Conservation (phyloP, 2,888 invertebrate species). For the Watsonalla cultraria region DNA sequence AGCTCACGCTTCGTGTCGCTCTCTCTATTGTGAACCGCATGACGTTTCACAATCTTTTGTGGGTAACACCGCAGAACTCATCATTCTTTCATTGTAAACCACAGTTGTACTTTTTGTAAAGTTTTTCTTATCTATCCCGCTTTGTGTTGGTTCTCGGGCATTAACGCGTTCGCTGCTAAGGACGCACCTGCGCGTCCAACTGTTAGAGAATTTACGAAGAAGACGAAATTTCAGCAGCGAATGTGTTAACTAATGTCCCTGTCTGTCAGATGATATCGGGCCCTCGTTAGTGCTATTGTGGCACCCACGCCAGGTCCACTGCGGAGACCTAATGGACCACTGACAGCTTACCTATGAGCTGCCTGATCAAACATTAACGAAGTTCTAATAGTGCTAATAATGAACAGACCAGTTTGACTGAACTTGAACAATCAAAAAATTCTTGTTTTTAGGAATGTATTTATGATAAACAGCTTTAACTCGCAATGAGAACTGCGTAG, state of each 20-base stretch:
- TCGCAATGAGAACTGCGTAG: constrained; percentile 42
- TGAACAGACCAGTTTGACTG: neutral
- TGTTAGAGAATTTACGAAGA: no score
- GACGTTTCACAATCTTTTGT: constrained; percentile 69
- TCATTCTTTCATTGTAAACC: constrained; percentile 52
- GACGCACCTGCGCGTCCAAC: no score
- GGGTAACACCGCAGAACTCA: constrained; percentile 39
- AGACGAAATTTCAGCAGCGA: no score
- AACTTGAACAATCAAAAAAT: neutral
- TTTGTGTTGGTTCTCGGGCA: constrained; percentile 48
- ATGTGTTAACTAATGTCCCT: constrained; percentile 62
- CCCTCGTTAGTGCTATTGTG: constrained; percentile 69
- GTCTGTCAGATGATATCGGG: constrained; percentile 67
- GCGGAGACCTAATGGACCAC: constrained; percentile 49
- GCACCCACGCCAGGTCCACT: constrained; percentile 53
- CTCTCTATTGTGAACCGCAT: constrained; percentile 66
- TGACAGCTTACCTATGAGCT: constrained; percentile 56
- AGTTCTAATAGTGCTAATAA: constrained; percentile 30
- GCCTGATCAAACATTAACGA: constrained; percentile 45
- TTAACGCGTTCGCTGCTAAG: no score
- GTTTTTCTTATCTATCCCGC: constrained; percentile 47
- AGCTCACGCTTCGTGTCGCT: constrained; percentile 58
- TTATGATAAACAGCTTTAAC: neutral
- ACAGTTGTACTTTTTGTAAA: constrained; percentile 48
- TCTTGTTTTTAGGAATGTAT: neutral